Evolutionary conservation across 2,113 vertebrate species (phyloP).

Genomic region (Dendropsophus ebraccatus): DNA sequence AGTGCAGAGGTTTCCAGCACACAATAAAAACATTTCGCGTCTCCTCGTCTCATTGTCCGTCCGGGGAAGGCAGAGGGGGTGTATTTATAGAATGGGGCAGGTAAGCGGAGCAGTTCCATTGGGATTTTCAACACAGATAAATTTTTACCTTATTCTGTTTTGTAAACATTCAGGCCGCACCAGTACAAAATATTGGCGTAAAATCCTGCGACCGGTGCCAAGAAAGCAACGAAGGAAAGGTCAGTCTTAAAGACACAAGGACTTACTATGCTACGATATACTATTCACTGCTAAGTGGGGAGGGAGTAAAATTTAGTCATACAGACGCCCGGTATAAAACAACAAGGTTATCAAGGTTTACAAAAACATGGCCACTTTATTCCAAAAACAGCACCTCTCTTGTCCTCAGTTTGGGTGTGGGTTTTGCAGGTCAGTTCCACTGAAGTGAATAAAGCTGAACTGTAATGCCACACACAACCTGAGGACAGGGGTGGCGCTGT

Average conservation of each 20-base stretch:
- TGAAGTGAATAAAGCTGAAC: too few species aligned
- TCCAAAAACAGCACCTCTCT: too few species aligned
- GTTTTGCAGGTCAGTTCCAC: too few species aligned
- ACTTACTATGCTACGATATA: background rate
- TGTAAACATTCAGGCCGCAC: constrained; percentile 22
- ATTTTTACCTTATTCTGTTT: constrained; percentile 27
- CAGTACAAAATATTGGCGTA: constrained; percentile 47
- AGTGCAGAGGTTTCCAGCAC: background rate
- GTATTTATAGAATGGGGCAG: constrained; percentile 35
- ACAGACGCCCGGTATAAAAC: too few species aligned
- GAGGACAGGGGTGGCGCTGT: too few species aligned
- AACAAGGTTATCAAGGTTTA: too few species aligned
- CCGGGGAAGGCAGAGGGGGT: background rate
- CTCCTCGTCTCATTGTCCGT: background rate
- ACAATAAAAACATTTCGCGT: constrained; percentile 13
- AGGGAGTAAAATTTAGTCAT: too few species aligned
- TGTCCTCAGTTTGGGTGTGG: too few species aligned
- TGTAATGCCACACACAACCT: too few species aligned
- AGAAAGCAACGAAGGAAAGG: constrained; percentile 19
- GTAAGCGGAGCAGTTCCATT: constrained; percentile 1
- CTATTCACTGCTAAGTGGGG: background rate
- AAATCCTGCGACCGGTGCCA: constrained; percentile 22
- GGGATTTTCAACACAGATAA: constrained; percentile 1
- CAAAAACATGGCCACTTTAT: too few species aligned
- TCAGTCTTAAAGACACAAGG: constrained; percentile 30